A percentile compares a stretch with the other conserved stretches of the same genome.
These are phyloP conservation scores for Malacoctenus gilli DNA, from an alignment of 2,797 vertebrate species.

Conservation along the genomic window DNA sequence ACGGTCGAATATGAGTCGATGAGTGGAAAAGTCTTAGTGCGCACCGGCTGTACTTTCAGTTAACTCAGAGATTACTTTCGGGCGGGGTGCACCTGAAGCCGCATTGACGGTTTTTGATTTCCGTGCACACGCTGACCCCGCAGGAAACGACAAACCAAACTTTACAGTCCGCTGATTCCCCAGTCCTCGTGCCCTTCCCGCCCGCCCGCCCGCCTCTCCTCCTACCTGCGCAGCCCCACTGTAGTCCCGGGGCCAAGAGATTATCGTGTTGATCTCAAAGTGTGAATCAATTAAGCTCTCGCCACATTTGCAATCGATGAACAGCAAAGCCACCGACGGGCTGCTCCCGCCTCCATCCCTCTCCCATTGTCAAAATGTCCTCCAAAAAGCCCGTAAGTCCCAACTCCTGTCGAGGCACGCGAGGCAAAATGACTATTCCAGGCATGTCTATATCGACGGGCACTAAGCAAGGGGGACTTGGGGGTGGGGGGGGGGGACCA, in stretches of 20 bases:
- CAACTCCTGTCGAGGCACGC: slow-evolving; percentile 54
- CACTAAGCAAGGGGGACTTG: slow-evolving; percentile 44
- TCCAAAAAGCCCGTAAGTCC: slow-evolving; percentile 58
- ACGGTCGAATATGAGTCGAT: no score
- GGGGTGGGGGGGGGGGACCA: no score
- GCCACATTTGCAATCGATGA: slow-evolving; percentile 79
- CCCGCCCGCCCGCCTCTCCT: slow-evolving; percentile 21
- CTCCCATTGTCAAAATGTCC: slow-evolving; percentile 70
- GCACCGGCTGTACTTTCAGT: slow-evolving; percentile 7
- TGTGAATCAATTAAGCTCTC: slow-evolving; percentile 84
- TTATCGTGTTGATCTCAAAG: slow-evolving; percentile 79
- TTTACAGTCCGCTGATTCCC: slow-evolving; percentile 34
- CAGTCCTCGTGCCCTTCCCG: slow-evolving; percentile 18
- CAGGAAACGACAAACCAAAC: slow-evolving; percentile 26
- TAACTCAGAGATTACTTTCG: background rate
- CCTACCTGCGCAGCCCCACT: slow-evolving; percentile 46
- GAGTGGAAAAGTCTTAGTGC: no score
- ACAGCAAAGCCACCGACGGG: slow-evolving; percentile 74
- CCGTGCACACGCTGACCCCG: slow-evolving; percentile 5
- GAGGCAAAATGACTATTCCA: slow-evolving; percentile 63
- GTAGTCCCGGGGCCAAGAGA: slow-evolving; percentile 70
- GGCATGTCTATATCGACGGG: slow-evolving; percentile 60
- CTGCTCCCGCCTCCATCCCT: slow-evolving; percentile 56
- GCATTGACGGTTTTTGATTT: slow-evolving; percentile 4
- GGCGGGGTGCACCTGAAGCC: background rate